Conservation (phyloP, 64 coral and sea anemone species). For the Acropora yongei region DNA sequence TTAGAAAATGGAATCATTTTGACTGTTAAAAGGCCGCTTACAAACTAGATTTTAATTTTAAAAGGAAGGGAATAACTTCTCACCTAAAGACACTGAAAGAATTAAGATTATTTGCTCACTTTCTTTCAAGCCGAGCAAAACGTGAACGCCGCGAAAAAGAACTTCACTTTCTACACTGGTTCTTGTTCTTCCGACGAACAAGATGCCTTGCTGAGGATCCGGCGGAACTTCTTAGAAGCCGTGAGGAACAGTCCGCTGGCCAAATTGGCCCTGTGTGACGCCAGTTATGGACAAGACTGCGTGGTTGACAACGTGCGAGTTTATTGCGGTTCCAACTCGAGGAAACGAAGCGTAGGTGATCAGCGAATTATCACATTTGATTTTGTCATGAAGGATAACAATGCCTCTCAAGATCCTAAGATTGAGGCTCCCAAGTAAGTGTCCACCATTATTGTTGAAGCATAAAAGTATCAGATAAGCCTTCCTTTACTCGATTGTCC, state of each 20-base stretch:
- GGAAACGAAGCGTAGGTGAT: constrained; percentile 28
- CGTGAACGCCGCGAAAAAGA: constrained; percentile 71
- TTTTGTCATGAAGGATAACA: constrained; percentile 78
- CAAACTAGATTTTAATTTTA: no score
- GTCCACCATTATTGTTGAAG: not conserved
- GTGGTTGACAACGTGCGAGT: constrained; percentile 82
- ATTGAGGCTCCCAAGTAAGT: constrained; percentile 54
- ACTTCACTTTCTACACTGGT: constrained; percentile 93
- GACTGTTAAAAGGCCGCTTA: no score
- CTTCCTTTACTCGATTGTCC: no score
- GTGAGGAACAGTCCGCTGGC: constrained; percentile 83
- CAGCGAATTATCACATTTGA: constrained; percentile 87
- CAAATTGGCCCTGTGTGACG: constrained; percentile 63
- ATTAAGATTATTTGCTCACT: not conserved
- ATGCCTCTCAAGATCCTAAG: constrained; percentile 65
- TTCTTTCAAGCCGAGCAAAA: constrained; percentile 59
- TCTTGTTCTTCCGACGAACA: constrained; percentile 63
- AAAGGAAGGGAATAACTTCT: no score
- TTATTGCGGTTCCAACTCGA: constrained; percentile 72
- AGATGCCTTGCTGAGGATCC: constrained; percentile 69
- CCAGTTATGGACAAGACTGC: constrained; percentile 73
- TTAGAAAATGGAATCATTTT: no score
- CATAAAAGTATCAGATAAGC: no score
- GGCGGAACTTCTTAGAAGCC: constrained; percentile 79
- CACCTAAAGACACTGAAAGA: no score